Base-by-base conservation (phyloP, 2,888 invertebrate genomes). In the Protula sp. region DNA sequence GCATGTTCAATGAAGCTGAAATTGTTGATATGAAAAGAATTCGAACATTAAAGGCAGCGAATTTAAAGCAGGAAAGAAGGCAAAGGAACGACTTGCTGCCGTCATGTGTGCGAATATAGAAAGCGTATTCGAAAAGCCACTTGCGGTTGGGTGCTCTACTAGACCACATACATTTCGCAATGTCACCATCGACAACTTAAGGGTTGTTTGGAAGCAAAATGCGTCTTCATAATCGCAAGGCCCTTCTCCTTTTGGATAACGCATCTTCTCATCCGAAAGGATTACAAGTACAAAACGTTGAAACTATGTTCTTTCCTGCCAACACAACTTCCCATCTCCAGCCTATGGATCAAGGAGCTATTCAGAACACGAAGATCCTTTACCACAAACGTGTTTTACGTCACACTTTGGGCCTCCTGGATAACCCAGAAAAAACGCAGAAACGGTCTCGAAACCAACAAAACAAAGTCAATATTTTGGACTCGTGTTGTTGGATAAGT, bases 301-400 rank as follows among this genome's bases (percentile, higher is more conserved):
- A n/a, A n/a, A n/a, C n/a, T n/a, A n/a, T n/a, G n/a, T n/a, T n/a
- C n/a, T n/a, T n/a, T n/a, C n/a, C n/a, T n/a, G n/a, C 58, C 9
- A 53, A 69, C 45, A 60, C 60, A 4, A 64, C 63, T 3, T 67
- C 63, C 28, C 31, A 60, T 3, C 38, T 65, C 3, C 66, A 65
- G 52, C 67, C 67, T 24, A 54, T 68, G 50, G 68, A 70, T 59
- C 55, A 63, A 61, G 68, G 66, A 30, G 54, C 67, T 47, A 67
- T 67, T 52, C 61, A 57, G 3, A 47, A 28, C 26, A 54, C 67
- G 47, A 68, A 68, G 58, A 14, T 50, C 22, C 9, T 19, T 24
- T 50, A 50, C 50, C 9, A 24, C 5, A 50, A 50, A 22, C 9
- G 24, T 19, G 9, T 50, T 24, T 50, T 14, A n/a, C 9, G 50